A percentile compares a stretch with the other conserved stretches of the same genome.
Conservation (phyloP, 2,888 invertebrate genomes). For the Nymphalis polychloros region DNA sequence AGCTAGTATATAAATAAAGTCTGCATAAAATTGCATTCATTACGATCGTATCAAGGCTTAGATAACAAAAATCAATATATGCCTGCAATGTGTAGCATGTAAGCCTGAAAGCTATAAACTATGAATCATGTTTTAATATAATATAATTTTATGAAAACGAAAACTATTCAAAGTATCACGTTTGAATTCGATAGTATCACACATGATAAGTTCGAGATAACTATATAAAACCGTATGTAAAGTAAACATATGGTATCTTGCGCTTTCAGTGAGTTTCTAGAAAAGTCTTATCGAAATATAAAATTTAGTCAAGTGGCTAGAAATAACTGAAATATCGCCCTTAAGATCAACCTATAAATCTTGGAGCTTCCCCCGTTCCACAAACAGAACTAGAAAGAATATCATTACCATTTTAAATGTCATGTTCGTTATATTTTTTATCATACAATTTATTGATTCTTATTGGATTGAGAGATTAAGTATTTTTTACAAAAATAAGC, state of each 20-base stretch:
- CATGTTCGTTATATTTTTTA: too few relatives aligned
- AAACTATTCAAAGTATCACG: not conserved
- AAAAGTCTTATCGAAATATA: slow-evolving; percentile 1
- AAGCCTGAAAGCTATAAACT: slow-evolving; percentile 22
- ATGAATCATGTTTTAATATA: slow-evolving; percentile 21
- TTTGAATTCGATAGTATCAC: not conserved
- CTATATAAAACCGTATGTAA: too few relatives aligned
- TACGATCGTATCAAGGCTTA: slow-evolving; percentile 21
- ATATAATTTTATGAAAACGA: not conserved
- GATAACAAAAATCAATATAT: slow-evolving; percentile 35
- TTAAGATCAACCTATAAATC: slow-evolving; percentile 12
- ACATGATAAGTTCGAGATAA: too few relatives aligned
- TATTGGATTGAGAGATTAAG: too few relatives aligned
- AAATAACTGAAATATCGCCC: slow-evolving; percentile 15
- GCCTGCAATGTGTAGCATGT: slow-evolving; percentile 31
- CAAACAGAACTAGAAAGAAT: slow-evolving; percentile 4
- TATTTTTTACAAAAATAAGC: too few relatives aligned
- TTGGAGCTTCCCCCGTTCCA: slow-evolving; percentile 1
- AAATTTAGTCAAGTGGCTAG: slow-evolving; percentile 10
- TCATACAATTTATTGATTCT: too few relatives aligned
- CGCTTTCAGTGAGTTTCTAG: too few relatives aligned
- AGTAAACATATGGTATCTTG: too few relatives aligned
- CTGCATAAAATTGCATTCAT: slow-evolving; percentile 12
- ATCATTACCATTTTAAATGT: not conserved
- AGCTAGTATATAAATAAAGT: not conserved